These are phyloP conservation scores for Gastrophysa polygoni DNA, from an alignment of 2,888 invertebrate species.

Conservation along the genomic window DNA sequence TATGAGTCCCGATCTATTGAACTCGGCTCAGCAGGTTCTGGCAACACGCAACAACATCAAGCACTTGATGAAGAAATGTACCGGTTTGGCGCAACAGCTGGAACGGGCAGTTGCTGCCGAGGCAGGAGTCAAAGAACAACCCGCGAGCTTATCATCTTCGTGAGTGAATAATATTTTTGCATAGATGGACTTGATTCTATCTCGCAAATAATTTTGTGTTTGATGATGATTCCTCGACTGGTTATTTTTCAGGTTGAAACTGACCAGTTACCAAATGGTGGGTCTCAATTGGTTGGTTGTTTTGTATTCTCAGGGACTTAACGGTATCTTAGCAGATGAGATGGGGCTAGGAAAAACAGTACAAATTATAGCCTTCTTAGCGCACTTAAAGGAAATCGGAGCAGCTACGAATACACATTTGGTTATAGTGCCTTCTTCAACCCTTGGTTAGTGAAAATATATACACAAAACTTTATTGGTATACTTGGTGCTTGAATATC, in stretches of 20 bases:
- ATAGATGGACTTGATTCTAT: too few species aligned
- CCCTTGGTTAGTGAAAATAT: slow-evolving; percentile 76
- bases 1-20: slow-evolving; percentile 78
- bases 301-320: slow-evolving; percentile 86
- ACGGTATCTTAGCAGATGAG: slow-evolving; percentile 96
- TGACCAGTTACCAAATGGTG: slow-evolving; percentile 87
- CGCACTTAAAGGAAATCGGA: slow-evolving; percentile 83
- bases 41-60: slow-evolving; percentile 78
- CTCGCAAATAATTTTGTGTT: too few species aligned
- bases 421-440: slow-evolving; percentile 95
- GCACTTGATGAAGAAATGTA: slow-evolving; percentile 83
- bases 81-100: slow-evolving; percentile 78
- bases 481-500: too few species aligned
- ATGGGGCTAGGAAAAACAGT: slow-evolving; percentile 97
- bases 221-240: too few species aligned
- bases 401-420: slow-evolving; percentile 81
- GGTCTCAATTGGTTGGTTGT: slow-evolving; percentile 93
- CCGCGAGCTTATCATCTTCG: slow-evolving; percentile 69
- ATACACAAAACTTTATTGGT: too few species aligned
- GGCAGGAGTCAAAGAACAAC: slow-evolving; percentile 77
- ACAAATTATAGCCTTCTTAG: slow-evolving; percentile 91
- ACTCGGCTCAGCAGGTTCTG: slow-evolving; percentile 73
- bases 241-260: slow-evolving; percentile 66
- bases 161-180: slow-evolving; percentile 54
- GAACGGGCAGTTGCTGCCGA: slow-evolving; percentile 81